Evolutionary conservation across 2,797 vertebrate genomes (phyloP).

Genomic region (Periophthalmus magnuspinnatus): DNA sequence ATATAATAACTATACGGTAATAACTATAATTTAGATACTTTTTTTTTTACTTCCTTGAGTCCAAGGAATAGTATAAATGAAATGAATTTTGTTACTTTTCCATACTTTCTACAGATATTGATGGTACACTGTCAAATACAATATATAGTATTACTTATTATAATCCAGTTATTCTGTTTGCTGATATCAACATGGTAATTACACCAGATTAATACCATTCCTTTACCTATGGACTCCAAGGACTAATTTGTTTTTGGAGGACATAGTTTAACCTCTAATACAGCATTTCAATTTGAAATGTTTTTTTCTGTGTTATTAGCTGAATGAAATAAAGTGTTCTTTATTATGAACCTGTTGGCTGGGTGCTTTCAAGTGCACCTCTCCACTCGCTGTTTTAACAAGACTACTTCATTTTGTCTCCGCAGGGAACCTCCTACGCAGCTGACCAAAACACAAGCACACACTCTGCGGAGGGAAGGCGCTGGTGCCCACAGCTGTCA

Average conservation of each 20-base stretch:
- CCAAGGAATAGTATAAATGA: too few species aligned
- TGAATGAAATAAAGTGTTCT: slow-evolving; percentile 16
- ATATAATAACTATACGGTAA: too few species aligned
- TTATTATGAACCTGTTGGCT: slow-evolving; percentile 45
- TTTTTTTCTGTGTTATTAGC: neutral
- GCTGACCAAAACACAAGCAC: slow-evolving; percentile 34
- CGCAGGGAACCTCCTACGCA: slow-evolving; percentile 28
- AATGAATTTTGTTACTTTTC: too few species aligned
- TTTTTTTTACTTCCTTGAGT: too few species aligned
- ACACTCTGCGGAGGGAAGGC: slow-evolving; percentile 6
- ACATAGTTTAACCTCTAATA: neutral
- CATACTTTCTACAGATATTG: too few species aligned
- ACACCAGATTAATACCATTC: neutral
- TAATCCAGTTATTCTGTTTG: too few species aligned
- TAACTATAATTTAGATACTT: too few species aligned
- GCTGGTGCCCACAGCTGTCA: slow-evolving; percentile 24
- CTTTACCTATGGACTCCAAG: neutral
- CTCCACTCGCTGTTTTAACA: slow-evolving; percentile 44
- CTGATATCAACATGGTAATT: too few species aligned
- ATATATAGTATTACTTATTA: too few species aligned
- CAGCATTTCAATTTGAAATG: slow-evolving; percentile 1
- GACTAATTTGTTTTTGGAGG: neutral
- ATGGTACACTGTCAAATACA: too few species aligned
- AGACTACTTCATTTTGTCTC: slow-evolving; percentile 48
- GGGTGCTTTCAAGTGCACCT: slow-evolving; percentile 29